Base-by-base conservation (phyloP, 2,797 vertebrate genomes). In the Poeciliopsis infans region DNA sequence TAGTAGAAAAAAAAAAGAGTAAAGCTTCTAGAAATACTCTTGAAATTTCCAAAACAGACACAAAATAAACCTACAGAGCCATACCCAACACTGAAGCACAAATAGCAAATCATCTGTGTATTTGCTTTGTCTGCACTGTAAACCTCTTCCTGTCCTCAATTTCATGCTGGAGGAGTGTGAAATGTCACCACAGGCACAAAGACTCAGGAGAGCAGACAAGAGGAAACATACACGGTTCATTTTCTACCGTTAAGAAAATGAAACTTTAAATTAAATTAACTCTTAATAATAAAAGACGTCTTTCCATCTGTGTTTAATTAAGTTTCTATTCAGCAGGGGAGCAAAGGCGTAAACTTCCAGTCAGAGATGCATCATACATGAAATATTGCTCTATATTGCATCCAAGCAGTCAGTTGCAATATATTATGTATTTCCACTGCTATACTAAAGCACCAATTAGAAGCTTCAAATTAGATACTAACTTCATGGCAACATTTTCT, bases 11-110 rank as follows among this genome's bases (percentile, higher is more conserved):
- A 84, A 90, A 85, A 89, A 91, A 82, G 85, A 88, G 84, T 51
- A 72, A 79, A 74, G 85, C 83, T 72, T 87, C 91, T 92, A 92
- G 87, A 90, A 91, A 92, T 93, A 92, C 84, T 79, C 77, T 59
- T 78, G 75, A 82, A 79, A 82, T 87, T 85, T 89, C 86, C 85
- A 57, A 69, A 86, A 86, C 84, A 88, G 87, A 85, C 83, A 89
- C 78, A 86, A 89, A 90, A 87, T 82, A 82, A 85, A 83, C 79
- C 82, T 53, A 75, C 73, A 86, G 75, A 87, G 69, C 39, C 57
- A 74, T 74, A 74, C 76, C 83, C 71, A 86, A 86, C 78, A 86
- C 77, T 47, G 85, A 79, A 84, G 81, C 72, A 61, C 75, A 88
- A 89, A 89, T 57, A 80, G 79, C 75, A 80, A 75, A 66, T 49